These are phyloP conservation scores for Chymomyza costata DNA, from an alignment of 1,140 invertebrate genomes.

Conservation along the genomic window DNA sequence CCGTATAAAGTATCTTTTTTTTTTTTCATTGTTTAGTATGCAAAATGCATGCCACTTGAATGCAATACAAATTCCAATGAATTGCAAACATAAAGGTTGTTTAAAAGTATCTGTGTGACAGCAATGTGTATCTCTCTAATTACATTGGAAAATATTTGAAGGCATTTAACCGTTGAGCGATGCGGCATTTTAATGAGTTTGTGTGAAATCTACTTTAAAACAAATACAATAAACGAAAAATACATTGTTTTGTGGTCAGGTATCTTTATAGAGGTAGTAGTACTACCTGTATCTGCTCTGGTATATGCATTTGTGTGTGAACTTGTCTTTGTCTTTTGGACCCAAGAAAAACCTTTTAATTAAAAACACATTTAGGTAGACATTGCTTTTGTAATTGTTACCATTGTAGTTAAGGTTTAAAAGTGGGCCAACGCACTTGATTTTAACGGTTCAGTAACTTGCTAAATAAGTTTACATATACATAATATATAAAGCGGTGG, in stretches of 20 bases:
- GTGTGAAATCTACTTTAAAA: constrained; percentile 39
- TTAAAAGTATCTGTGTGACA: constrained; percentile 5
- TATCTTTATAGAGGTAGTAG: not conserved
- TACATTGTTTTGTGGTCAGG: constrained; percentile 4
- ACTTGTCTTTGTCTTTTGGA: constrained; percentile 32
- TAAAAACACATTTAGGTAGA: constrained; percentile 62
- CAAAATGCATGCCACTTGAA: constrained; percentile 38
- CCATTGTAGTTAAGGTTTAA: constrained; percentile 12
- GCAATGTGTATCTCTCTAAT: constrained; percentile 20
- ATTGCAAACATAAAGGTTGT: constrained; percentile 14
- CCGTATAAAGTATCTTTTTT: too few species aligned
- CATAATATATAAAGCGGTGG: too few species aligned
- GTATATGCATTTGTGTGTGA: not conserved
- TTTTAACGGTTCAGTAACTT: constrained; percentile 42
- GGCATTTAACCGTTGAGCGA: not conserved
- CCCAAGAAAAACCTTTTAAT: constrained; percentile 58
- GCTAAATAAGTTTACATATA: too few species aligned
- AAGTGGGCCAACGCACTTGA: constrained; percentile 57
- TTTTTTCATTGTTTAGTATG: constrained; percentile 52
- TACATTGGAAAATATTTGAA: constrained; percentile 21
- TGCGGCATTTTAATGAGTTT: constrained; percentile 34
- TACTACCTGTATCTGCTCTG: constrained; percentile 19
- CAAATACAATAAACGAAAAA: constrained; percentile 8
- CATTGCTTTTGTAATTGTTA: constrained; percentile 5
- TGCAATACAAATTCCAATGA: constrained; percentile 41